A percentile compares a stretch with the other conserved stretches of the same genome.
Conservation (phyloP, 2,888 invertebrate genomes). For the Tachina grossa region DNA sequence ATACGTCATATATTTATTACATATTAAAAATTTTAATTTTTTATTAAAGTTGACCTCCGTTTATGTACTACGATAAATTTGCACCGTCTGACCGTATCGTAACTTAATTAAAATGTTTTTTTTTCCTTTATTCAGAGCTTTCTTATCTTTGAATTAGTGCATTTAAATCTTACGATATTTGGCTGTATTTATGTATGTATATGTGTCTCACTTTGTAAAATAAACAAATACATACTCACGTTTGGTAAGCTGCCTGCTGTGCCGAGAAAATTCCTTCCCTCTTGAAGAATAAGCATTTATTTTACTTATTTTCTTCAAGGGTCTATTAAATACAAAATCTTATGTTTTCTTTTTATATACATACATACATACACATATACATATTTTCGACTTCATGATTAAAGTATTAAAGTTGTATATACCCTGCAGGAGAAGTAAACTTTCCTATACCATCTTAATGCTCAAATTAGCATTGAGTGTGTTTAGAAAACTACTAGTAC, state of each 20-base stretch:
- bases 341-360: conserved; percentile 72
- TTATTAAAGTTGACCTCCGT: too few species aligned
- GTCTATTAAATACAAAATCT: background rate
- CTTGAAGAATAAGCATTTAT: background rate
- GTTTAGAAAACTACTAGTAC: too few species aligned
- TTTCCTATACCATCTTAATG: too few species aligned
- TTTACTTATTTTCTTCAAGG: conserved; percentile 30
- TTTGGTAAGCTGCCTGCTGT: background rate
- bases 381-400: conserved; percentile 73
- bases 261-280: background rate
- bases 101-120: background rate
- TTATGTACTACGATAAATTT: too few species aligned
- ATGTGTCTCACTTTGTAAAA: background rate
- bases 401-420: conserved; percentile 78
- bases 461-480: too few species aligned
- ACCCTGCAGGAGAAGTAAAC: too few species aligned
- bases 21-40: too few species aligned
- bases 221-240: background rate
- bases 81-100: too few species aligned
- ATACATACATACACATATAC: background rate
- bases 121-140: background rate
- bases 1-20: too few species aligned
- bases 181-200: background rate
- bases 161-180: background rate
- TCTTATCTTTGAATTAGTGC: background rate